These are phyloP conservation scores for Pteronura brasiliensis DNA, from an alignment of 2,113 vertebrate genomes.

Conservation along the genomic window DNA sequence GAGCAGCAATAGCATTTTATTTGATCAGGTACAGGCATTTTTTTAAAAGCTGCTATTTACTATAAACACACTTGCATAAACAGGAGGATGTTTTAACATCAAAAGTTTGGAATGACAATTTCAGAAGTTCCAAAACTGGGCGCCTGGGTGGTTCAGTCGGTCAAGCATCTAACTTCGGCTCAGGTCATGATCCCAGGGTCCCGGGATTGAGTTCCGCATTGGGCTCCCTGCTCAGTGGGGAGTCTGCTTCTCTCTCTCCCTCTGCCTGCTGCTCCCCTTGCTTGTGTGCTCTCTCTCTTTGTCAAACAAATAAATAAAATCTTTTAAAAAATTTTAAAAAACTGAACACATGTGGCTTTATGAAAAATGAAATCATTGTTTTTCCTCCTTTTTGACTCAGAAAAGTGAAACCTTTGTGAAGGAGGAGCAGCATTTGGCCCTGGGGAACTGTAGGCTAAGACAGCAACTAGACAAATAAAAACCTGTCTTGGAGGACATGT, in stretches of 20 bases:
- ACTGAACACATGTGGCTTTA: not conserved
- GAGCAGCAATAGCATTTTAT: not conserved
- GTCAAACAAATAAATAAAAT: not conserved
- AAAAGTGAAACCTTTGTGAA: slow-evolving; percentile 17
- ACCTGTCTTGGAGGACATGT: not conserved
- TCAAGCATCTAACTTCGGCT: not conserved
- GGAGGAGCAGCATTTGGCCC: not conserved
- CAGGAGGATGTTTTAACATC: not conserved
- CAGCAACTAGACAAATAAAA: not conserved
- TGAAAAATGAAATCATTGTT: not conserved
- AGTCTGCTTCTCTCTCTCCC: not conserved
- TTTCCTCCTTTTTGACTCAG: not conserved
- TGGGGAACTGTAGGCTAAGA: not conserved
- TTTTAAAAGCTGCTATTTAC: not conserved
- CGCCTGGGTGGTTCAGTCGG: not conserved
- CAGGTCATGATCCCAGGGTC: not conserved
- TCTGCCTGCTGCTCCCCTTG: not conserved
- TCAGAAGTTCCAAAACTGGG: slow-evolving; percentile 5
- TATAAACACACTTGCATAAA: slow-evolving; percentile 25
- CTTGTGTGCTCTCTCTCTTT: not conserved
- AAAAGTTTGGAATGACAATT: slow-evolving; percentile 5
- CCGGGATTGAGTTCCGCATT: fast-evolving
- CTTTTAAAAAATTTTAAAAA: not conserved
- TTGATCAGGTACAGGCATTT: slow-evolving; percentile 1
- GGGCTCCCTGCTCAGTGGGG: no score